Base-by-base conservation (phyloP, 2,113 vertebrate species). In the Bubalus kerabau region DNA sequence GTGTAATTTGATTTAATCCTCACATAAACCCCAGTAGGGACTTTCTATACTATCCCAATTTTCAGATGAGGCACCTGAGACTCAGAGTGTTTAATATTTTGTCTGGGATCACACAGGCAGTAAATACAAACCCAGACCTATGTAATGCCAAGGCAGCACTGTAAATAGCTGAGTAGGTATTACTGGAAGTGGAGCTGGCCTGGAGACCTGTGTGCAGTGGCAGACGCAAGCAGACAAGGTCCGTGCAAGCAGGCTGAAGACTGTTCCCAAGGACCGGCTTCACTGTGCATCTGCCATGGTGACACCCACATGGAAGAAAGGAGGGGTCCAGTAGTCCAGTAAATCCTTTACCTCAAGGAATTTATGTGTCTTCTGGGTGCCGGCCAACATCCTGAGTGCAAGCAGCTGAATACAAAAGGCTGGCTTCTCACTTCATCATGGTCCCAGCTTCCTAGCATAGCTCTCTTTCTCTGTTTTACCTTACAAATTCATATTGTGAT, bases 81-180 rank as follows among this genome's bases (percentile, higher is more conserved):
- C n/a, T 97, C 30, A 54, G 1, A 76, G 12, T 46, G 28, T 84
- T 97, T 95, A 91, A 86, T 84, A 12, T 28, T 46, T 89, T 98
- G 21, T 74, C 36, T 36, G 50, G 40, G 71, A 14, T 95, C 90
- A 74, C 46, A 54, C 7, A 14, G 23, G 32, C 36, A 87, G 54
- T 54, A 83, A 88, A 89, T 88, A 88, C 91, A 93, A 95, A 93
- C 50, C 16, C 67, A 85, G 64, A 48, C 43, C 62, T 93, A 0
- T 81, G 30, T 93, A 23, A 40, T 93, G 74, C 64, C 24, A 92
- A 36, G 43, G 19, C 52, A 94, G 23, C 57, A 80, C 83, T 90
- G 7, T 50, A 56, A 62, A 60, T 52, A 87, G n/a, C 50, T n/a
- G 40, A 32, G 78, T 59, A 21, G 46, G 57, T 90, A 74, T 97